Base-by-base conservation (phyloP, 2,888 invertebrate species). In the Halictus quadricinctus region DNA sequence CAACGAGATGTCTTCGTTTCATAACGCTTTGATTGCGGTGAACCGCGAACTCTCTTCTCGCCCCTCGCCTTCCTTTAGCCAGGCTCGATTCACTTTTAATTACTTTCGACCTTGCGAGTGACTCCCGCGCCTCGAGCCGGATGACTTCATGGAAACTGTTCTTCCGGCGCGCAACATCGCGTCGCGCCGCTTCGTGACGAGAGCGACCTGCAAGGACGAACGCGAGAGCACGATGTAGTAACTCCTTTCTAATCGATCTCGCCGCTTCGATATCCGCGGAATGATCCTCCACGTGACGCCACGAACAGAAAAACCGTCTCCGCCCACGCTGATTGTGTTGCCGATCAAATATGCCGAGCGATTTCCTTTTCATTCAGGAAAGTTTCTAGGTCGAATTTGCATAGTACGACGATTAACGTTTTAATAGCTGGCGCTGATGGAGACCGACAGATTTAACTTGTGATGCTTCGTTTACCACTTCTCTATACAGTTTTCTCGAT, bases 191-290 rank as follows among this genome's bases (percentile, higher is more conserved):
- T 36, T 54, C 72, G 72, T 73, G 54, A 83, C 76, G 78, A 60
- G 69, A 75, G 54, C 10, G 75, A 80, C 86, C 88, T 88, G 76
- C 86, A 70, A 46, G 25, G 36, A 76, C 64, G 46, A 66, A 48
- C 80, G 36, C 36, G 54, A 58, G 78, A 76, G 79, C 54, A 41
- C 75, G 41, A 64, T 78, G 74, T 83, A 79, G 80, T 78, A 79
- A 76, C 80, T 82, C 88, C 84, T 88, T 89, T 89, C 88, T 80
- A 86, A 88, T 79, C 72, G 83, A 83, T 87, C 60, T 18, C 8
- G 43, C 21, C 50, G 10, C 73, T 43, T 72, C 48, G 66, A 41
- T 79, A 70, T 69, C 72, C 58, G 13, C 25, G 70, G 48, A 75
- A 74, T 58, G 8, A 48, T 29, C 29, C 64, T 64, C 25, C 2